Evolutionary conservation across 1,140 invertebrate genomes (phyloP), one percentile per base, ranked within the genome.

Genomic region (Tenebrio molitor): DNA sequence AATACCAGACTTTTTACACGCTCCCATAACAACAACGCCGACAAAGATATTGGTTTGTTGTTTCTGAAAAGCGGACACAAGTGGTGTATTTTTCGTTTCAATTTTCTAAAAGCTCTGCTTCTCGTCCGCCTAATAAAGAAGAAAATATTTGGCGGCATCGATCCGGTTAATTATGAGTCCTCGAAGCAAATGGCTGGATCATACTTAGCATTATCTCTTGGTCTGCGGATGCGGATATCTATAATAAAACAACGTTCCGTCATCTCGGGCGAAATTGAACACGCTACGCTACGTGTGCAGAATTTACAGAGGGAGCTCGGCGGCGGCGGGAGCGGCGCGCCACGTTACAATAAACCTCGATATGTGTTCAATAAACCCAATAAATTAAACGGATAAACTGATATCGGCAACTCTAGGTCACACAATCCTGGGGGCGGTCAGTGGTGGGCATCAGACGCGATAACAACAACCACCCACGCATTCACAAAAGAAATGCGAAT

Each of bases 171-270:
- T 58, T 58, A 58, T 58, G 19, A 58, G 50, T 58, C 29, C 50
- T 58, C 50, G 50, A 58, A 72, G 74, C 71, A 75, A 75, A 76
- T 71, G 64, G 74, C 21, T 14, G 74, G 72, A 69, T 76, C 67
- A 73, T 73, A 71, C 64, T 63, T 44, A 21, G 66, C 68, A 76
- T 76, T 76, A 76, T 73, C 70, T 71, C 34, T 68, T 64, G 67
- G 65, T 70, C 69, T 39, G 46, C 39, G 19, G 64, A 73, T 73
- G 64, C 67, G 71, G 70, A 75, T 75, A 63, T 75, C 74, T 75
- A 75, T 75, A 75, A 75, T 75, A 75, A 75, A 75, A 75, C 74
- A 75, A 73, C 74, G 62, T 75, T 66, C 74, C 74, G 74, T 75
- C 74, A 75, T 75, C 65, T 69, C 62, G 65, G 44, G 44, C 64